Conservation (phyloP, 2,797 vertebrate species). For the Crocodylus rhombifer region DNA sequence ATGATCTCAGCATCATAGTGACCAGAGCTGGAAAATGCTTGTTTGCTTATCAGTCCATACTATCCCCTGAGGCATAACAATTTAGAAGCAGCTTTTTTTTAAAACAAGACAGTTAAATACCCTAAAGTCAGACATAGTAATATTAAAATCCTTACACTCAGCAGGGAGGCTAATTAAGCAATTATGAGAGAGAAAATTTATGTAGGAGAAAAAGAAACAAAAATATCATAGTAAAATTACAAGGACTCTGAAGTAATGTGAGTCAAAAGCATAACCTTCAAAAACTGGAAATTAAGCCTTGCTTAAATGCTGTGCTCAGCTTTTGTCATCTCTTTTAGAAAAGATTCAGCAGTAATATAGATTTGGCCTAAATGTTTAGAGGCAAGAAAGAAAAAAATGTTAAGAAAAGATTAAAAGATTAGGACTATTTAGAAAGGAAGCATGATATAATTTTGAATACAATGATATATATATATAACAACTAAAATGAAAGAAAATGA, state of each 20-base stretch:
- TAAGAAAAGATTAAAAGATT: not conserved
- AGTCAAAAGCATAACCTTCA: not conserved
- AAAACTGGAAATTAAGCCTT: not conserved
- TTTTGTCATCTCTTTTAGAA: not conserved
- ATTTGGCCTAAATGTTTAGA: too few species aligned
- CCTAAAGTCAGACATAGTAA: not conserved
- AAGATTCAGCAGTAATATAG: not conserved
- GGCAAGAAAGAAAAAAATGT: not conserved
- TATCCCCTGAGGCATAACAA: not conserved
- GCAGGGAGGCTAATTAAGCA: not conserved
- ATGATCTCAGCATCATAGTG: not conserved
- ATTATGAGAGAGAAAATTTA: not conserved
- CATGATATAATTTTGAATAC: not conserved
- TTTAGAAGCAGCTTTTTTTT: not conserved
- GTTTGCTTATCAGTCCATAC: not conserved
- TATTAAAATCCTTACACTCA: not conserved
- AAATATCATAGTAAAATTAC: not conserved
- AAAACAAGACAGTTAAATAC: not conserved
- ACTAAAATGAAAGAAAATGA: too few species aligned
- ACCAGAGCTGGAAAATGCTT: not conserved
- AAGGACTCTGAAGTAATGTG: not conserved
- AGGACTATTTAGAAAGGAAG: accelerated
- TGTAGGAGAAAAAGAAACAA: not conserved
- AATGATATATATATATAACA: too few species aligned
- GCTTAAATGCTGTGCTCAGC: not conserved